Evolutionary conservation across 2,113 vertebrate genomes (phyloP), one percentile per base, ranked within the genome.

Genomic region (Callorhinus ursinus): DNA sequence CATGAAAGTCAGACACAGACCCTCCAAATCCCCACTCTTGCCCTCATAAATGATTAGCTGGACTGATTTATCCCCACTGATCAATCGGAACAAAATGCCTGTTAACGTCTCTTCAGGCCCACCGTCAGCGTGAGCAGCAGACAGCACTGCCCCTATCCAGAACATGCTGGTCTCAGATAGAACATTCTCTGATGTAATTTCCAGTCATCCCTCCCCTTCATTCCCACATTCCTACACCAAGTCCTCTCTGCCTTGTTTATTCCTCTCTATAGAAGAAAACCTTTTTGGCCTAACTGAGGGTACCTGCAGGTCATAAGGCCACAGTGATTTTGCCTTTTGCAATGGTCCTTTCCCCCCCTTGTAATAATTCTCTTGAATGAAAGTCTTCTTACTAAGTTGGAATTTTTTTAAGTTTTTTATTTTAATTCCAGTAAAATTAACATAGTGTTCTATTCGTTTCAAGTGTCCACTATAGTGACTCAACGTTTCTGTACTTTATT

Each of bases 71-170:
- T 92, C 10, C 24, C 7, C 22, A 55, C 9, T 3, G 22, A 33
- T 7, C 7, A 24, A 49, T 26, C 6, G 21, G 33, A 80, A 90
- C 10, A 81, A 67, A 82, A 76, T 7, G 51, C 12, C 5, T 42
- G 16, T 36, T 36, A 33, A 22, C 6, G 0, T 93, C 31, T 77
- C 39, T 61, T 31, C 51, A 26, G 15, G 15, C 2, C 4, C 12
- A n/a, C 2, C 14, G 1, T 83, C 26, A 22, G 71, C 59, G 19
- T 51, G 33, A 77, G 26, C 1, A 33, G 39, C 33, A 8, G 18
- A 28, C 1, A 36, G 15, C 7, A 1, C 3, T 8, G 28, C 15
- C n/a, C 19, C 6, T 0, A 10, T 22, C 63, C 19, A 39, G 31
- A 22, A 72, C 22, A 79, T 4, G 5, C 14, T 39, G 49, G 67